phyloP scores from a whole-genome alignment of 1,140 invertebrate genomes.

The Proctacanthus coquilletti region DNA sequence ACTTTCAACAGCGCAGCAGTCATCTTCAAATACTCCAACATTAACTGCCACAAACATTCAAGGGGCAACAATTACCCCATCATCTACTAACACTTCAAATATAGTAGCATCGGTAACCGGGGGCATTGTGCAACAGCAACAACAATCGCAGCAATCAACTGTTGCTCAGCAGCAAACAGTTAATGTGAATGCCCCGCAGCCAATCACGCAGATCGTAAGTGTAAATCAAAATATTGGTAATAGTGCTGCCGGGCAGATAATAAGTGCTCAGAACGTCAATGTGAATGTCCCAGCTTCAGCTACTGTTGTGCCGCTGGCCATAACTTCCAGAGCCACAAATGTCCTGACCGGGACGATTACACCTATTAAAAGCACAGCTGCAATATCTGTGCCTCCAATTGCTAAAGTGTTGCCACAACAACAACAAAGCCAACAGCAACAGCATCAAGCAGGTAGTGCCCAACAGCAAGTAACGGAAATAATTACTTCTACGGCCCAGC shows the following conservation, averaged over 20 bases:
- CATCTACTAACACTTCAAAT: background rate
- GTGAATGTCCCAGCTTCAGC: conserved; percentile 14
- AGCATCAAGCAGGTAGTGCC: conserved; percentile 3
- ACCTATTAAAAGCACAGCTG: conserved; percentile 20
- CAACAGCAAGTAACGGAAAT: conserved; percentile 1
- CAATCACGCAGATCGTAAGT: conserved; percentile 10
- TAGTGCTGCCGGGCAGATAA: conserved; percentile 10
- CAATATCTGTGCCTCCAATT: conserved; percentile 13
- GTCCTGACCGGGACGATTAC: conserved; percentile 24
- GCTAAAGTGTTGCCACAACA: conserved; percentile 24
- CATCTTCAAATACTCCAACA: too few relatives aligned
- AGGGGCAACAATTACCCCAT: conserved; percentile 5
- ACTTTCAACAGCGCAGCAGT: conserved; percentile 12
- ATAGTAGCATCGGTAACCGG: background rate
- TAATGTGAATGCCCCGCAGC: conserved; percentile 8
- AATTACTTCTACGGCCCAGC: background rate
- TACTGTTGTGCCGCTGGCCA: conserved; percentile 21
- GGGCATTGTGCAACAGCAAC: conserved; percentile 3
- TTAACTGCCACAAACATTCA: conserved; percentile 15
- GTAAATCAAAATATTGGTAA: conserved; percentile 5
- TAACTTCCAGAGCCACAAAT: conserved; percentile 18
- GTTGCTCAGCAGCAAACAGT: conserved; percentile 1
- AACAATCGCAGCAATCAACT: background rate
- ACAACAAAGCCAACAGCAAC: background rate
- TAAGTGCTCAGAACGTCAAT: conserved; percentile 7